A percentile compares a stretch with the other conserved stretches of the same genome.
phyloP scores from a whole-genome alignment of 2,888 invertebrate genomes.

The Clunio marinus region DNA sequence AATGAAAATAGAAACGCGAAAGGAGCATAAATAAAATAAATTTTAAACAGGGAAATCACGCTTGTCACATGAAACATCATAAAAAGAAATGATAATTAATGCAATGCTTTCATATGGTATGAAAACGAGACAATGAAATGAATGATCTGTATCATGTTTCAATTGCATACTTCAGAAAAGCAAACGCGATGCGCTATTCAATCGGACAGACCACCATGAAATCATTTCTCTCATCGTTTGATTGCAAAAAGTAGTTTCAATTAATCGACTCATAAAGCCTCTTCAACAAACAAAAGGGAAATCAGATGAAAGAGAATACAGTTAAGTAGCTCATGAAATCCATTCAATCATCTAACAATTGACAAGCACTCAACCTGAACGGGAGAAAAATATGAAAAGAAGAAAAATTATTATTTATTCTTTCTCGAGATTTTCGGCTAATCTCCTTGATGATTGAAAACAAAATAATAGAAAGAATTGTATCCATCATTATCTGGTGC shows the following conservation, averaged over 20 bases:
- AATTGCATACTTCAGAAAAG: background rate
- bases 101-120: too few species aligned
- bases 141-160: conserved; percentile 4
- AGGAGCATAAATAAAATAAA: too few species aligned
- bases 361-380: background rate
- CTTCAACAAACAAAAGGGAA: conserved; percentile 1
- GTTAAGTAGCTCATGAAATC: conserved; percentile 1
- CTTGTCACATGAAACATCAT: too few species aligned
- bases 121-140: background rate
- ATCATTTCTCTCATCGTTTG: conserved; percentile 8
- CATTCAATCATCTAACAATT: conserved; percentile 11
- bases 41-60: too few species aligned
- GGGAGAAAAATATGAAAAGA: conserved; percentile 10
- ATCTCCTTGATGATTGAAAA: conserved; percentile 24
- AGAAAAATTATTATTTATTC: conserved; percentile 15
- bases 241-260: conserved; percentile 11
- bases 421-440: conserved; percentile 27
- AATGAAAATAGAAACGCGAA: too few species aligned
- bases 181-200: background rate
- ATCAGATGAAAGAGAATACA: background rate
- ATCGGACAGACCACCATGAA: conserved; percentile 10
- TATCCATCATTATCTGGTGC: conserved; percentile 22
- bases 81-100: too few species aligned
- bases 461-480: conserved; percentile 6
- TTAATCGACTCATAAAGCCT: conserved; percentile 17